Evolutionary conservation across 2,113 vertebrate genomes (phyloP), one percentile per base, ranked within the genome.

Genomic region (Galbula dea): DNA sequence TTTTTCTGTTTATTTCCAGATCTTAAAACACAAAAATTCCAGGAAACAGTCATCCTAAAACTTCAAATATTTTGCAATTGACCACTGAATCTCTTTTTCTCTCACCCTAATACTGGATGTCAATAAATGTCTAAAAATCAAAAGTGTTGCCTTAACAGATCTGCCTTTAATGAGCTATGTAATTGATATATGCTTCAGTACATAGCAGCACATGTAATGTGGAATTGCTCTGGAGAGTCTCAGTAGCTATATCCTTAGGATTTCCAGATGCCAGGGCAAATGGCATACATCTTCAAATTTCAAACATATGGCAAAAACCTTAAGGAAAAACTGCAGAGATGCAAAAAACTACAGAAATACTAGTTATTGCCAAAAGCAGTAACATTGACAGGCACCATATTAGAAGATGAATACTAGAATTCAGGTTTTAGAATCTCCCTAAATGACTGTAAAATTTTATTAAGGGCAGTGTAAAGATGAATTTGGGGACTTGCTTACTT

Each of bases 211-310:
- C 29, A 11, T 4, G 16, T 13, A 43, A 51, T 4, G 19, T 2
- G 61, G 27, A 62, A 29, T 2, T 37, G n/a, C 58, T 76, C 6
- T 73, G 51, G 26, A 72, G 62, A 62, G 4, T 17, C 46, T 46
- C 80, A 45, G 46, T 5, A 83, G 51, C 15, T 37, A 4, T 16
- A 57, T 34, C 73, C 57, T 72, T 4, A 55, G 66, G 66, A 89
- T 65, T 84, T 52, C 81, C 89, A 68, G 77, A 78, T 43, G 43
- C 34, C 73, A 86, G 74, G 67, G 36, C 66, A 94, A 90, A 89
- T 14, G 15, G 39, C 66, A 57, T 0, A 11, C 7, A 82, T 54
- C 57, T 32, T 48, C 62, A 43, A 48, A 79, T 76, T 57, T 22
- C 62, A 57, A 85, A 65, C 74, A 57, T 10, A 39, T 5, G 39